Evolutionary conservation across 1,140 invertebrate genomes (phyloP).

Genomic region (Cydia splendana): DNA sequence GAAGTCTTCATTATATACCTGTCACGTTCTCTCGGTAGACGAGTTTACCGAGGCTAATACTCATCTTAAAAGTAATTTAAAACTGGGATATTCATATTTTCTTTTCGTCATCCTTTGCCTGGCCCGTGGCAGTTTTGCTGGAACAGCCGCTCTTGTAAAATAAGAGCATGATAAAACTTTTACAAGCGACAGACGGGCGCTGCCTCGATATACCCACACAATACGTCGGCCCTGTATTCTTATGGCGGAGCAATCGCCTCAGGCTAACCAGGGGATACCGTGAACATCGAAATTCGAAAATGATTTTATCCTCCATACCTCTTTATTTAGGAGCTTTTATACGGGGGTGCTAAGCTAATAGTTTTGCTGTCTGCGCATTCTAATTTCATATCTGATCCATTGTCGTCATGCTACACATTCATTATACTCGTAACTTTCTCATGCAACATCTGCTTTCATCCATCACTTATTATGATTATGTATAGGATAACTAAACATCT

Average conservation of each 20-base stretch:
- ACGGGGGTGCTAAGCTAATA: too few species aligned
- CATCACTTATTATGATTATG: too few species aligned
- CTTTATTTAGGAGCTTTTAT: too few species aligned
- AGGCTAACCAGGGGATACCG: neutral
- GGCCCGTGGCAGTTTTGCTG: slow-evolving; percentile 23
- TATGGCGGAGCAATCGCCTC: neutral
- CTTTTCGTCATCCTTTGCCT: neutral
- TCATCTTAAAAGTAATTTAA: slow-evolving; percentile 1
- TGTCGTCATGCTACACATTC: too few species aligned
- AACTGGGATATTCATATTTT: slow-evolving; percentile 15
- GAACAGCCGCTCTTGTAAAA: slow-evolving; percentile 22
- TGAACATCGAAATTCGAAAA: too few species aligned
- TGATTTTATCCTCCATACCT: too few species aligned
- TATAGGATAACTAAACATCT: too few species aligned
- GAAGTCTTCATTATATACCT: neutral
- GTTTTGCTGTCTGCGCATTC: too few species aligned
- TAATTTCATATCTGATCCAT: too few species aligned
- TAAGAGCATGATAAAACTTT: slow-evolving; percentile 31
- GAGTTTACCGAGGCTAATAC: neutral
- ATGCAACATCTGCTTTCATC: too few species aligned
- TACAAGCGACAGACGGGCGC: slow-evolving; percentile 24
- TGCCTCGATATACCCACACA: slow-evolving; percentile 24
- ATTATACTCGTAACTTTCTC: too few species aligned
- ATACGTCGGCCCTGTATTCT: slow-evolving; percentile 3
- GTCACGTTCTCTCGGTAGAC: neutral